Conservation (phyloP, 53 echinoderm and acorn worm genomes). For the Apostichopus leukothele region DNA sequence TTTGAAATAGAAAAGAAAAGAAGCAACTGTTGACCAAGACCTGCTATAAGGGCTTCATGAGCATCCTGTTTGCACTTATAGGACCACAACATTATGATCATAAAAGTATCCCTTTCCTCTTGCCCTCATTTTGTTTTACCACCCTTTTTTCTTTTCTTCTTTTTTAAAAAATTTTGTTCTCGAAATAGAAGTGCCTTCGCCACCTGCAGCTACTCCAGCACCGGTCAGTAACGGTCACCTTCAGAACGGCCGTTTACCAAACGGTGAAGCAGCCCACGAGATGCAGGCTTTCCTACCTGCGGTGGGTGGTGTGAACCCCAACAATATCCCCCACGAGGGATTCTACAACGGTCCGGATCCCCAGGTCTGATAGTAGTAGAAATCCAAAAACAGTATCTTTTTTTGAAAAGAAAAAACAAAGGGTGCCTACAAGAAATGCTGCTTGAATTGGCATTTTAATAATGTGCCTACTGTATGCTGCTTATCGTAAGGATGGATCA, state of each 20-base stretch:
- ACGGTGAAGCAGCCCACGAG: constrained; percentile 40
- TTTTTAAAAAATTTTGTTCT: background rate
- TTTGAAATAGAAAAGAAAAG: no score
- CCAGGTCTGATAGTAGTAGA: constrained; percentile 43
- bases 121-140: no score
- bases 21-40: no score
- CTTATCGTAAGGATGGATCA: background rate
- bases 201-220: constrained; percentile 52
- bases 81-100: no score
- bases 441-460: background rate
- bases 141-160: no score
- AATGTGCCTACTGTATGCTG: background rate
- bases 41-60: no score
- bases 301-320: constrained; percentile 53
- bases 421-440: background rate
- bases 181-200: constrained; percentile 54
- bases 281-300: constrained; percentile 42
- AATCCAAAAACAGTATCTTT: background rate
- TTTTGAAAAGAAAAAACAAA: background rate
- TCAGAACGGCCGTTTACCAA: constrained; percentile 57
- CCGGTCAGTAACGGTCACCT: constrained; percentile 64
- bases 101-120: no score
- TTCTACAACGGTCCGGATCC: constrained; percentile 51
- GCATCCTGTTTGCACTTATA: no score
- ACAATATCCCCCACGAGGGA: constrained; percentile 62